phyloP scores from a whole-genome alignment of 2,113 vertebrate genomes.

The Ia io region DNA sequence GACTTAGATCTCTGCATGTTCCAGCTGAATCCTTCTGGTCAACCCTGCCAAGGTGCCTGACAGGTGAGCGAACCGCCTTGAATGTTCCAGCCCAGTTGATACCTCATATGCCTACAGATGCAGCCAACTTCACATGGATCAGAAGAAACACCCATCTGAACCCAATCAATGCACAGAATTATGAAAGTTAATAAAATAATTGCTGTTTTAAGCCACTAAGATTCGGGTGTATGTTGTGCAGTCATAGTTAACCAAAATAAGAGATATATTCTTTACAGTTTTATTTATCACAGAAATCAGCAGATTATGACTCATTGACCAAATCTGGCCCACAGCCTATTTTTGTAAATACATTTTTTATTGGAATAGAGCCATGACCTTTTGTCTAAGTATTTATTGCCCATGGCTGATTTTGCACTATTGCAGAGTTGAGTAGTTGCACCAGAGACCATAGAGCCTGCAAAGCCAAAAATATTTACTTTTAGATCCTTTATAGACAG shows the following conservation, averaged over 20 bases:
- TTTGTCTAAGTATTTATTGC: not conserved
- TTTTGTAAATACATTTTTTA: slow-evolving; percentile 2
- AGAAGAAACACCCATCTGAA: not conserved
- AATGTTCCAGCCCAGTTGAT: not conserved
- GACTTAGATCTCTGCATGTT: not conserved
- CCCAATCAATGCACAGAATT: not conserved
- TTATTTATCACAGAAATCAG: not conserved
- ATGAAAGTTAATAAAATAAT: not conserved
- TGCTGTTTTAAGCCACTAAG: not conserved
- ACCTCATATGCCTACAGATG: not conserved
- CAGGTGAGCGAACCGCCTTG: not conserved
- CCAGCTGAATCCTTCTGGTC: not conserved
- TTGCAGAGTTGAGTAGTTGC: not conserved
- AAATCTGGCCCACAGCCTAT: not conserved
- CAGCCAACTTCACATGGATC: not conserved
- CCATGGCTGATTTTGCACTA: not conserved
- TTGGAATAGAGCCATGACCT: not conserved
- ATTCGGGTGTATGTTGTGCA: not conserved
- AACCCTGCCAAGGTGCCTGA: not conserved
- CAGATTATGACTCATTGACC: not conserved
- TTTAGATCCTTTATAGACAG: not conserved
- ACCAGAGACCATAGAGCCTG: not conserved
- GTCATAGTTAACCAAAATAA: not conserved
- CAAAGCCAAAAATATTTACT: not conserved
- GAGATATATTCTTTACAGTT: not conserved